Conservation (phyloP, 37 sponge, comb jelly and placozoan genomes). For the Cliona cf. orientalis region DNA sequence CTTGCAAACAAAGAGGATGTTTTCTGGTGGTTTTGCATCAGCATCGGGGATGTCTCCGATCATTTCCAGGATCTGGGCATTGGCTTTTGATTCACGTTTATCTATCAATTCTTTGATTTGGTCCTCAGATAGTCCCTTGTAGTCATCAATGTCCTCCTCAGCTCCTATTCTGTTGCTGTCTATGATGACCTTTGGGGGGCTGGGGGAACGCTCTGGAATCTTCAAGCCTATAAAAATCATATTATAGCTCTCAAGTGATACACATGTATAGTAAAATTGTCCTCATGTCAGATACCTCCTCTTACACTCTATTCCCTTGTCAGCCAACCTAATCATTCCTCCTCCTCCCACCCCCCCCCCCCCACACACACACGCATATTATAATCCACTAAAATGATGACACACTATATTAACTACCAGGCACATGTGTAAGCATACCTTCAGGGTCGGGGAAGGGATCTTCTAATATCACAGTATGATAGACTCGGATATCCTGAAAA, state of each 20-base stretch:
- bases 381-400: too few species aligned
- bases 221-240: constrained; percentile 43
- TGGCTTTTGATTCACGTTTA: constrained; percentile 75
- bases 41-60: constrained; percentile 98
- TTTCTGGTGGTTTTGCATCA: constrained; percentile 96
- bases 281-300: too few species aligned
- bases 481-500: constrained; percentile 91
- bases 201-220: constrained; percentile 83
- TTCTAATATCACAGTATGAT: constrained; percentile 95
- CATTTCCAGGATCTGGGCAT: constrained; percentile 96
- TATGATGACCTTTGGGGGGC: constrained; percentile 60
- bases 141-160: constrained; percentile 93
- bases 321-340: too few species aligned
- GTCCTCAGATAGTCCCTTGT: constrained; percentile 80
- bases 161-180: constrained; percentile 81
- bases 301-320: too few species aligned
- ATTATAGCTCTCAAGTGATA: neutral
- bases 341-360: too few species aligned
- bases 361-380: too few species aligned
- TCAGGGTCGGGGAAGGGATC: constrained; percentile 93
- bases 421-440: constrained; percentile 35
- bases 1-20: constrained; percentile 98
- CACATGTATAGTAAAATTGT: too few species aligned
- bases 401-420: too few species aligned
- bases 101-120: constrained; percentile 81